These are phyloP conservation scores for Cenopis cana DNA, from an alignment of 2,888 invertebrate species.

Conservation along the genomic window DNA sequence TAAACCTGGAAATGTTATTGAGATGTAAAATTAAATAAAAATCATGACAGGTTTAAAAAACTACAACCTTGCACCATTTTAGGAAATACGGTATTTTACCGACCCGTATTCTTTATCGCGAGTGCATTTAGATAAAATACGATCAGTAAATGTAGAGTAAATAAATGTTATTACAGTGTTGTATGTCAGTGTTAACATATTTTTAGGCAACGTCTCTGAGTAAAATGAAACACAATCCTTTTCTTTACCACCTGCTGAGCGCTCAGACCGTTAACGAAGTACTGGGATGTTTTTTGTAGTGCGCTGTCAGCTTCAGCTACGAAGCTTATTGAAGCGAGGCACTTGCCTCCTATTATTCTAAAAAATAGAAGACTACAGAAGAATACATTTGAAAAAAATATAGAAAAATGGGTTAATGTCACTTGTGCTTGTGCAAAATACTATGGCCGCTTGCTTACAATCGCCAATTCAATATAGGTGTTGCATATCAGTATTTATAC, in stretches of 20 bases:
- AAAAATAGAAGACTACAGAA: conserved; percentile 44
- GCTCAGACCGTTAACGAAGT: conserved; percentile 47
- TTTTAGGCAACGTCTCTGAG: conserved; percentile 23
- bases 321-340: conserved; percentile 49
- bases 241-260: conserved; percentile 41
- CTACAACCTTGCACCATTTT: too few relatives aligned
- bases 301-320: conserved; percentile 56
- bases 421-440: background rate
- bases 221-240: conserved; percentile 46
- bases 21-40: too few relatives aligned
- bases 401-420: background rate
- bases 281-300: conserved; percentile 54
- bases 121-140: background rate
- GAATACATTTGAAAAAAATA: background rate
- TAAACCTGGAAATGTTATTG: too few relatives aligned
- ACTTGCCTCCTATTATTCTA: conserved; percentile 51
- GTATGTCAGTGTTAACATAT: conserved; percentile 8
- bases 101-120: too few relatives aligned
- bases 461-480: too few relatives aligned
- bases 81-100: too few relatives aligned
- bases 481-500: too few relatives aligned
- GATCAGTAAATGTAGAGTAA: conserved; percentile 16
- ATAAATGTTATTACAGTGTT: too few relatives aligned
- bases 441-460: background rate
- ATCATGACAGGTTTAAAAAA: too few relatives aligned